A percentile compares a stretch with the other conserved stretches of the same genome.
These are phyloP conservation scores for Agrotis clavis DNA, from an alignment of 2,888 invertebrate genomes.

Conservation along the genomic window DNA sequence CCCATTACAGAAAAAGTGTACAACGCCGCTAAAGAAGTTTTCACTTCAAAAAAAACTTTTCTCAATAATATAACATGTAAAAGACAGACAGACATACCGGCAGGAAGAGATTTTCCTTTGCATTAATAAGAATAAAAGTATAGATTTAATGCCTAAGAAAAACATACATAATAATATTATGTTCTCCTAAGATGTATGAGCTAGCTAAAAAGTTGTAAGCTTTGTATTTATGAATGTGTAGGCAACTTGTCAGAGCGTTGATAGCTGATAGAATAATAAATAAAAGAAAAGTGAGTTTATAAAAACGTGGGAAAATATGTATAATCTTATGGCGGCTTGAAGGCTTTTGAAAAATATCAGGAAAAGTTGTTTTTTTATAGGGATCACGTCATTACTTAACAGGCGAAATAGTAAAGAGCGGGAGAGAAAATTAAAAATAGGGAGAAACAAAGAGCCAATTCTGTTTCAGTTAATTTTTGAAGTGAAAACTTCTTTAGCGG, in stretches of 20 bases:
- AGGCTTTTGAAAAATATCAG: not conserved
- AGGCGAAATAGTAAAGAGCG: not conserved
- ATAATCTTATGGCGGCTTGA: not conserved
- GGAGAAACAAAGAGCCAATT: no score
- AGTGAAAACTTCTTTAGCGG: no score
- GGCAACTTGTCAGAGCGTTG: conserved; percentile 25
- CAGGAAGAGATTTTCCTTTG: not conserved
- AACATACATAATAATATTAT: conserved; percentile 3
- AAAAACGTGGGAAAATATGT: no score
- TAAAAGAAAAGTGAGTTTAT: no score
- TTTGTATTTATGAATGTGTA: conserved; percentile 13
- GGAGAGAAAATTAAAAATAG: no score
- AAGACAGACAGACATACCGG: not conserved
- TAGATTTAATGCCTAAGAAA: not conserved
- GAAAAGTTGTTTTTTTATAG: not conserved
- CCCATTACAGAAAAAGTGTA: no score
- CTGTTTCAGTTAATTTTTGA: no score
- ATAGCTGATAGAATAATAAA: conserved; percentile 12
- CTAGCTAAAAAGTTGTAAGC: conserved; percentile 41
- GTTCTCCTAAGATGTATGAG: conserved; percentile 1
- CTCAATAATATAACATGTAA: not conserved
- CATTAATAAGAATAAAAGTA: not conserved
- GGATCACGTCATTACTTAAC: no score
- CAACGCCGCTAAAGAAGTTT: no score
- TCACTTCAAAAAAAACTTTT: no score